Base-by-base conservation (phyloP, 2,797 vertebrate genomes). In the Rhinogobio ventralis region DNA sequence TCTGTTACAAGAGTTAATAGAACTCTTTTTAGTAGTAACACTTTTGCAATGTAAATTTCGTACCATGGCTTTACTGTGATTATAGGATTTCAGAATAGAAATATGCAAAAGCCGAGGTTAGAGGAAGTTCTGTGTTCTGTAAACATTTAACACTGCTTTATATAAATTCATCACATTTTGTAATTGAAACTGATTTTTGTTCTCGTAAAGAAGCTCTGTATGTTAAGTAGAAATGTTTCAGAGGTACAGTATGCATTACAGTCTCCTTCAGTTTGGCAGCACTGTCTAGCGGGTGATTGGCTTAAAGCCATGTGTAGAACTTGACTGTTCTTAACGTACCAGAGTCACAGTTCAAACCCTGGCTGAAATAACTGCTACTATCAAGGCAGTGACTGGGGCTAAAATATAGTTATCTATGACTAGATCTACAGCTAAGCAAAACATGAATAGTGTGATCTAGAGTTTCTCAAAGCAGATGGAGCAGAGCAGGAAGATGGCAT, bases 401-500 rank as follows among this genome's bases (percentile, higher is more conserved):
- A 60, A 71, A 83, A 69, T 30, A 71, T 84, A 39, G 4, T 30
- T 33, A 45, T 57, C 36, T 36, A 33, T 42, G 57, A 66, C 64
- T 45, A 84, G 19, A 46, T 69, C 51, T 33, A 51, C 20, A 81
- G 19, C 28, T 45, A 68, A 45, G 60, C 11, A 45, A 28, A 83
- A 57, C 28, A 78, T 11, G 5, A 46, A 49, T 11, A 57, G 45
- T 33, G 9, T 13, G 46, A 76, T 85, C 89, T 95, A 96, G 33
- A 95, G 91, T 62, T 86, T 91, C 87, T 95, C 94, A 19, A 96
- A 95, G 89, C 91, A 90, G 19, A 96, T 84, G 3, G 95, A 92
- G 89, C 95, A 96, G 83, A 96, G 91, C 62, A 96, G 94, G 90
- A 96, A 96, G 90, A 96, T 89, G 83, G 89, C 88, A 53, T 96